Conservation (phyloP, 1,140 invertebrate species). For the Cyclargus thomasi region DNA sequence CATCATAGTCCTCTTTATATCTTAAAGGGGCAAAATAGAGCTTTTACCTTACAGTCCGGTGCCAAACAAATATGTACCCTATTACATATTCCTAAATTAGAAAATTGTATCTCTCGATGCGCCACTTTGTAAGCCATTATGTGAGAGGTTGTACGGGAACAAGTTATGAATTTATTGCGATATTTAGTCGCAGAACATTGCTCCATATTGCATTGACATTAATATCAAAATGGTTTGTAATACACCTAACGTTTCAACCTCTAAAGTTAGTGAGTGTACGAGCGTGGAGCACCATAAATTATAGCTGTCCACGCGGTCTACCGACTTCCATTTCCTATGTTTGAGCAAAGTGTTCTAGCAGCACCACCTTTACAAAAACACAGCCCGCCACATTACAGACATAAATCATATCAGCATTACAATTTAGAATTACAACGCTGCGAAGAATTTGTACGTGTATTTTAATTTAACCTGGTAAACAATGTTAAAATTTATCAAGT, state of each 20-base stretch:
- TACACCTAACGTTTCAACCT: constrained; percentile 16
- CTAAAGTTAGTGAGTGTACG: constrained; percentile 23
- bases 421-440: neutral
- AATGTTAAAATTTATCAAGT: neutral
- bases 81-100: constrained; percentile 22
- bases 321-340: constrained; percentile 37
- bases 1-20: constrained; percentile 22
- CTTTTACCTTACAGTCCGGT: constrained; percentile 17
- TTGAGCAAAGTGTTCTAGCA: constrained; percentile 35
- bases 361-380: constrained; percentile 35
- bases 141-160: constrained; percentile 22
- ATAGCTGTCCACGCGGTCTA: constrained; percentile 36
- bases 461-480: neutral
- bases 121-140: constrained; percentile 27
- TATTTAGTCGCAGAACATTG: constrained; percentile 18
- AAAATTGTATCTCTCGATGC: constrained; percentile 31
- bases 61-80: constrained; percentile 19
- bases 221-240: constrained; percentile 20
- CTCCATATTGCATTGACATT: constrained; percentile 17
- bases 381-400: constrained; percentile 19
- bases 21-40: constrained; percentile 20
- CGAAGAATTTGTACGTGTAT: neutral
- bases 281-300: constrained; percentile 29
- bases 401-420: constrained; percentile 7
- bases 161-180: constrained; percentile 21